Base-by-base conservation (phyloP, 2,888 invertebrate genomes). In the Axea sp. region DNA sequence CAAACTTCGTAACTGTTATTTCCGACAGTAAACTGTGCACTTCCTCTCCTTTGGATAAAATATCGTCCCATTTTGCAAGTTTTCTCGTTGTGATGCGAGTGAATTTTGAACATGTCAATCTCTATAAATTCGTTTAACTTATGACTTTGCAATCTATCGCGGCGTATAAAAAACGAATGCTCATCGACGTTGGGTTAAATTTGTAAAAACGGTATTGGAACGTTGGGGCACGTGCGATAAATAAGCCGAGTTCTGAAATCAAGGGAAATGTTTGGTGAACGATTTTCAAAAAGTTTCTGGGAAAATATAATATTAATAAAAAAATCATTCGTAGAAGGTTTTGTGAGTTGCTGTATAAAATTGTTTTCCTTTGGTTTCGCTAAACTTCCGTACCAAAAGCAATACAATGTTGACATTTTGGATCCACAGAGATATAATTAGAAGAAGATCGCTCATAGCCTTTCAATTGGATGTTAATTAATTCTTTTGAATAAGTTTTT, bases 1-100 rank as follows among this genome's bases (percentile, higher is more conserved):
- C 76, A 60, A 76, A 76, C 71, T 76, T 74, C 30, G 64, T 59
- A 65, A 69, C 75, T 64, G 72, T 67, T 75, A 76, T 75, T 73
- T 73, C 65, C 60, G 64, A 45, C 57, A 59, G 69, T 59, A 62
- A 76, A 76, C 68, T 62, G 64, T 17, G 43, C 62, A 26, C 72
- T 73, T 65, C 45, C 65, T 51, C 55, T 26, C 6, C 57, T 45
- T 31, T 19, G 45, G 65, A 51, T 57, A 71, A 71, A 57, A 71
- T 71, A 71, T 62, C 37, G 59, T 12, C 15, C 67, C 31, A 57
- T 74, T 69, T 57, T 64, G 19, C 35, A 73, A 74, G 64, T 74
- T 69, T 67, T 69, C 55, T 64, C 62, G 39, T 69, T 59, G 41
- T 55, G 67, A 73, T 53, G 37, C 11, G 33, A 55, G 43, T 37